Conservation (phyloP, 2,797 vertebrate genomes). For the Rousettus madagascariensis region DNA sequence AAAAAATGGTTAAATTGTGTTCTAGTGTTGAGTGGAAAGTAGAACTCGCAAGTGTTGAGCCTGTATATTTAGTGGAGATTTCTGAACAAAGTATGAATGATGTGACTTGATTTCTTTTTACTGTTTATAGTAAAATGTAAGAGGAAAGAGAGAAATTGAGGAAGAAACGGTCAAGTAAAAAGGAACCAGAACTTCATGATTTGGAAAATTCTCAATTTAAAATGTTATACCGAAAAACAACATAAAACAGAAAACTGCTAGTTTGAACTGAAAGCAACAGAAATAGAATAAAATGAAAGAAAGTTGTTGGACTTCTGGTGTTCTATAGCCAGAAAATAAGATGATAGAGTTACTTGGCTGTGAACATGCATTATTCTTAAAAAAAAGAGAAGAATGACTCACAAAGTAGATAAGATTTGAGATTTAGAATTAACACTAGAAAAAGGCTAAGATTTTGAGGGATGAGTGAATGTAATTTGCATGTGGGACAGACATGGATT, state of each 20-base stretch:
- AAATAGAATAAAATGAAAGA: neutral
- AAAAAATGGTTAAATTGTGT: neutral
- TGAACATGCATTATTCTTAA: neutral
- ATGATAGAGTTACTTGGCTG: neutral
- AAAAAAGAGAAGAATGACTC: neutral
- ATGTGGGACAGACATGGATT: neutral
- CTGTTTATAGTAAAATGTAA: neutral
- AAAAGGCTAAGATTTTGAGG: neutral
- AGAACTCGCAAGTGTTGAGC: neutral
- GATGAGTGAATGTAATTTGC: neutral
- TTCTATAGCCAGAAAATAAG: neutral
- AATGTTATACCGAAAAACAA: neutral
- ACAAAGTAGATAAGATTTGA: neutral
- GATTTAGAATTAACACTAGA: neutral
- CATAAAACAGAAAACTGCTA: neutral
- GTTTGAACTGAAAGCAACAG: neutral
- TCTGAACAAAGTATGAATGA: neutral
- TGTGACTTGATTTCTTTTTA: neutral
- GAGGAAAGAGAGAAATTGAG: neutral
- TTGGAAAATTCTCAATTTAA: neutral
- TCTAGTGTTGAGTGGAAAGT: neutral
- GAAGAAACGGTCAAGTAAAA: neutral
- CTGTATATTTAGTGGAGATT: neutral
- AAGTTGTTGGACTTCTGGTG: rapidly evolving
- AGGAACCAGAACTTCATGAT: neutral